Conservation (phyloP, 2,113 vertebrate genomes). For the Saccopteryx bilineata region DNA sequence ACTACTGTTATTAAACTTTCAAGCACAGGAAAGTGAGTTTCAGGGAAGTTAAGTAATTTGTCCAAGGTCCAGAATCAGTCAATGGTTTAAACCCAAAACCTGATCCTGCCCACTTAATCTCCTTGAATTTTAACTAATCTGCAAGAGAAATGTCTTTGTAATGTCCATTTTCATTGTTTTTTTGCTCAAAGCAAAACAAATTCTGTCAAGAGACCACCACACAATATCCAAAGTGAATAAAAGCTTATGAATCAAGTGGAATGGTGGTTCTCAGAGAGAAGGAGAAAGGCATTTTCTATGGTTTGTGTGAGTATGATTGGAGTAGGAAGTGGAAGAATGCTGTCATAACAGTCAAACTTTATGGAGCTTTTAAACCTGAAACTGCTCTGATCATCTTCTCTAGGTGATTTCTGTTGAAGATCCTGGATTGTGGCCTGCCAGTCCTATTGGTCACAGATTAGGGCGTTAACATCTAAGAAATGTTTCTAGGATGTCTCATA, state of each 20-base stretch:
- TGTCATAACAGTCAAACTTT: neutral
- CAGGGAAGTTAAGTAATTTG: conserved; percentile 63
- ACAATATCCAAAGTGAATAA: neutral
- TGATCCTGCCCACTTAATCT: neutral
- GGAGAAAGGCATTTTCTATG: neutral
- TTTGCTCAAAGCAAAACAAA: conserved; percentile 36
- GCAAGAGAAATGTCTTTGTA: neutral
- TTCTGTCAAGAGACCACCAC: neutral
- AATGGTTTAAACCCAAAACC: conserved; percentile 35
- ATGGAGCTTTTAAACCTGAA: neutral
- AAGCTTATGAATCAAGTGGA: neutral
- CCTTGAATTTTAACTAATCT: neutral
- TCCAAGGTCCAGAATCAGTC: neutral
- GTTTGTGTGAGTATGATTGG: too few relatives aligned
- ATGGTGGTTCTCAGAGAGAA: neutral
- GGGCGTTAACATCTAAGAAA: neutral
- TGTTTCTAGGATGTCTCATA: neutral
- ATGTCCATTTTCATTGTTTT: neutral
- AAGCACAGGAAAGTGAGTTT: conserved; percentile 41
- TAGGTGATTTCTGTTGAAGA: neutral
- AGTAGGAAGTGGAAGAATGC: neutral
- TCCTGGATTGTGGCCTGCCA: neutral
- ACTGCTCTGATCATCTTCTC: neutral
- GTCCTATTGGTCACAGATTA: neutral
- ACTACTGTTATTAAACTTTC: conserved; percentile 25